phyloP scores from a whole-genome alignment of 2,113 vertebrate species.

The Oenanthe melanoleuca region DNA sequence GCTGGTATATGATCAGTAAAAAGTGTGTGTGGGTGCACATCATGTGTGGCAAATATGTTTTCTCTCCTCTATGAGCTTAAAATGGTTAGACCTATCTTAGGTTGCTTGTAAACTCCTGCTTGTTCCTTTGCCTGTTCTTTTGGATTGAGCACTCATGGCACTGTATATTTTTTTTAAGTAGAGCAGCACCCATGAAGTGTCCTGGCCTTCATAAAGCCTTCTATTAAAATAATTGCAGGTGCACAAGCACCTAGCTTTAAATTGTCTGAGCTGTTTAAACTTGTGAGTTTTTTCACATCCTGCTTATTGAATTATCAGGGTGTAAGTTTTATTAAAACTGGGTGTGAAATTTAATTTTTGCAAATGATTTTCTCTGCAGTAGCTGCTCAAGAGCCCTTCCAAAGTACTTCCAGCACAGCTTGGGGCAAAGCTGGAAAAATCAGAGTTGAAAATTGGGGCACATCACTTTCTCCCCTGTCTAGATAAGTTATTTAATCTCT shows the following conservation, averaged over 20 bases:
- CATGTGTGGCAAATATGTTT: background rate
- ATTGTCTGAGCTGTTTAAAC: background rate
- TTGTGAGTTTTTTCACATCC: background rate
- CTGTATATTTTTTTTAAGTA: fast-evolving
- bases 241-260: background rate
- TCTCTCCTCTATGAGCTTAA: background rate
- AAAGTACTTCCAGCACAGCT: background rate
- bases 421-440: conserved; percentile 10
- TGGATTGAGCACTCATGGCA: background rate
- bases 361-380: background rate
- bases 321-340: background rate
- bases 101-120: background rate
- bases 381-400: background rate
- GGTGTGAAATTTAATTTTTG: background rate
- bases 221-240: background rate
- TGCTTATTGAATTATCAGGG: background rate
- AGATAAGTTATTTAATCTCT: conserved; percentile 54
- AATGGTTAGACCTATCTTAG: background rate
- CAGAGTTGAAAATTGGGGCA: conserved; percentile 26
- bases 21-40: background rate
- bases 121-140: background rate
- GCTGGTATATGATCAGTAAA: background rate
- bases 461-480: background rate
- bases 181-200: background rate
- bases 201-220: background rate